These are phyloP conservation scores for Macrocentrus cingulum DNA, from an alignment of 1,140 invertebrate genomes.

Conservation along the genomic window DNA sequence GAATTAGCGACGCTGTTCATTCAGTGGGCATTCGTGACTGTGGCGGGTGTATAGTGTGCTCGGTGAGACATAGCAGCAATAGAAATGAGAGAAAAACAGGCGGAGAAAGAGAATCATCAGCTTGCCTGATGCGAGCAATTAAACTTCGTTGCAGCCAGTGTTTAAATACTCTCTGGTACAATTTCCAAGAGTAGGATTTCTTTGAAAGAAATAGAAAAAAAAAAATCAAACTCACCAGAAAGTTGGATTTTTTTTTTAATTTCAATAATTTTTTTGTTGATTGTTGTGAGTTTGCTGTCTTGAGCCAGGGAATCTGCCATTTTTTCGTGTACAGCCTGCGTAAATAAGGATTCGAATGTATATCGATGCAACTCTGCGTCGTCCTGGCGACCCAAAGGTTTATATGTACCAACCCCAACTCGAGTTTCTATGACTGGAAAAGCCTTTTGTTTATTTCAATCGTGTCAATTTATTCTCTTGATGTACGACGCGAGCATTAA, in stretches of 20 bases:
- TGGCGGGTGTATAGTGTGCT: not conserved
- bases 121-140: constrained; percentile 30
- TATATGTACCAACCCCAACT: not conserved
- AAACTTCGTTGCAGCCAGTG: constrained; percentile 7
- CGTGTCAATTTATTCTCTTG: constrained; percentile 26
- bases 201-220: not conserved
- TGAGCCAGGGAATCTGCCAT: constrained; percentile 45
- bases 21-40: constrained; percentile 17
- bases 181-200: too few relatives aligned
- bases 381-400: constrained; percentile 12
- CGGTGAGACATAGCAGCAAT: constrained; percentile 3
- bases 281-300: constrained; percentile 63
- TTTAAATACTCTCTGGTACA: not conserved
- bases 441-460: constrained; percentile 20
- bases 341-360: constrained; percentile 1
- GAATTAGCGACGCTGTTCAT: constrained; percentile 31
- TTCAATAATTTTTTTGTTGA: constrained; percentile 77
- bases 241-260: constrained; percentile 81
- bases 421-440: too few relatives aligned
- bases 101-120: constrained; percentile 24
- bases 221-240: constrained; percentile 65
- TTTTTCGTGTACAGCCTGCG: constrained; percentile 16
- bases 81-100: constrained; percentile 1
- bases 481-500: constrained; percentile 27
- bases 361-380: constrained; percentile 40